Evolutionary conservation across 2,888 invertebrate species (phyloP), one percentile per base, ranked within the genome.

Genomic region (Girardia tigrina): DNA sequence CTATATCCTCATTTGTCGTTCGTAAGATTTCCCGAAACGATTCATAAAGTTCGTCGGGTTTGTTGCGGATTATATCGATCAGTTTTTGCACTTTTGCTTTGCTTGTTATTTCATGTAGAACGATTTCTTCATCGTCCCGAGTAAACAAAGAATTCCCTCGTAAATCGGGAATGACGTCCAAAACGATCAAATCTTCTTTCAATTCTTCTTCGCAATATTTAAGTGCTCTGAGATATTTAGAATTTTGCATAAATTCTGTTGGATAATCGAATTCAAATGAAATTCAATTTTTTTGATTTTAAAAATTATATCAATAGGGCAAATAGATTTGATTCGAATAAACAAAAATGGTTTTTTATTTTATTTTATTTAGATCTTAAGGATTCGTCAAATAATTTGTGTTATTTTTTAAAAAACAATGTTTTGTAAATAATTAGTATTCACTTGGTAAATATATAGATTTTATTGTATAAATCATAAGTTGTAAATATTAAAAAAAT

Each of bases 1-100:
- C 56, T 20, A 56, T 56, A 56, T 56, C 56, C n/a, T 56, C 56
- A 56, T 56, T 56, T 56, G 56, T 56, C 4, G 56, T 56, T 2
- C 56, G 56, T n/a, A 56, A 56, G 4, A 56, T n/a, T 4, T 56
- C 56, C 6, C 56, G 23, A 56, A 56, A 56, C n/a, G n/a, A 20
- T 8, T 56, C 56, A n/a, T 8, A 56, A 6, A 56, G 23, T 56
- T 56, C 56, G n/a, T 56, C 56, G 4, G 6, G 20, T 56, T 56
- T 56, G 4, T 56, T 16, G 2, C n/a, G 4, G 23, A 56, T 56
- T 8, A 56, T 56, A 56, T 56, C 56, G n/a, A 56, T 6, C 4
- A 56, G n/a, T 56, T 56, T 56, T 8, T 2, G n/a, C n/a, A 20
- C 23, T 56, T 56, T 56, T 20, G 56, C 4, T 56, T 56, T 56